These are phyloP conservation scores for Pelmatolapia mariae DNA, from an alignment of 2,113 vertebrate genomes.

Conservation along the genomic window DNA sequence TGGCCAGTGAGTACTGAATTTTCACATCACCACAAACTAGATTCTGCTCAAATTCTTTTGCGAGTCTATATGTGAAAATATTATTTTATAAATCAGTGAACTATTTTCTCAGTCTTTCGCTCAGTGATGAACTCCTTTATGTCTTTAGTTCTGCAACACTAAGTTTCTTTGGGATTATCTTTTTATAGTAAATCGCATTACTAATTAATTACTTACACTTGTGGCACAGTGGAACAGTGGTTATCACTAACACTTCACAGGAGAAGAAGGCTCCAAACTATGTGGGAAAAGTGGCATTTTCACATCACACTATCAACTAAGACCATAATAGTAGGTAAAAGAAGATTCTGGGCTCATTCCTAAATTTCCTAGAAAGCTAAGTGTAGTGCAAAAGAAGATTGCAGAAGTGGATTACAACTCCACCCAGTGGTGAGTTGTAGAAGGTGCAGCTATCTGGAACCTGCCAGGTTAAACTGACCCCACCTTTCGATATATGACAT, in stretches of 20 bases:
- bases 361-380: constrained; percentile 23
- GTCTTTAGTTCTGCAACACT: neutral
- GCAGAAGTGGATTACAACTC: neutral
- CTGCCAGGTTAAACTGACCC: neutral
- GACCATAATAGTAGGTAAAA: neutral
- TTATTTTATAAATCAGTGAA: neutral
- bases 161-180: neutral
- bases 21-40: neutral
- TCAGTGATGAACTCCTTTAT: neutral
- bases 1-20: neutral
- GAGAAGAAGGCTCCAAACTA: neutral
- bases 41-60: neutral
- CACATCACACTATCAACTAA: neutral
- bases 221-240: neutral
- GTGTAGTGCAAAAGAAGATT: neutral
- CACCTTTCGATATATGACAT: neutral
- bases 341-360: neutral
- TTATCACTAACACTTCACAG: neutral
- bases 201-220: neutral
- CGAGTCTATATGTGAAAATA: neutral
- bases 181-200: accelerated
- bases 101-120: neutral
- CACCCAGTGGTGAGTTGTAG: constrained; percentile 28
- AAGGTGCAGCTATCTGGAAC: neutral
- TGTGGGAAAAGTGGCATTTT: neutral